phyloP scores from a whole-genome alignment of 1,140 invertebrate genomes.

The Akabosia matsudoensis region DNA sequence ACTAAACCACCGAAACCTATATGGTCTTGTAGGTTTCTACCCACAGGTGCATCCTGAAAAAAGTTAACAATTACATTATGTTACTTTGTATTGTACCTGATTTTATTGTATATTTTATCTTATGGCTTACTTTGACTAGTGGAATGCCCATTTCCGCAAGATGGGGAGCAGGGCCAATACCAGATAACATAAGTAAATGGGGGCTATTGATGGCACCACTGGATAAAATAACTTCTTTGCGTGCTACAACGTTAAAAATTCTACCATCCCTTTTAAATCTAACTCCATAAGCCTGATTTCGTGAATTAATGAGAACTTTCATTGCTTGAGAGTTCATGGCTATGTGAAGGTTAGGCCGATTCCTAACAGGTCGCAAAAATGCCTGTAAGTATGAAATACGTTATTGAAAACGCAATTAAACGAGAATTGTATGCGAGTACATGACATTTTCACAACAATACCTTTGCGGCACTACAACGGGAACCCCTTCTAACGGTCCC shows the following conservation, averaged over 20 bases:
- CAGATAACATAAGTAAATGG: slow-evolving; percentile 61
- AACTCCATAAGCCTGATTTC: slow-evolving; percentile 57
- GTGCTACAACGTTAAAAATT: slow-evolving; percentile 51
- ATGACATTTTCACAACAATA: slow-evolving; percentile 49
- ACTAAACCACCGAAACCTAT: slow-evolving; percentile 69
- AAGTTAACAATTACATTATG: background rate
- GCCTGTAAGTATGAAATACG: slow-evolving; percentile 48
- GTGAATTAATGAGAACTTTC: slow-evolving; percentile 56
- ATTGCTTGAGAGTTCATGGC: slow-evolving; percentile 52
- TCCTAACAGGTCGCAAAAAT: slow-evolving; percentile 58
- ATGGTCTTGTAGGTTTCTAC: slow-evolving; percentile 70
- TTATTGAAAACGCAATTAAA: too few relatives aligned
- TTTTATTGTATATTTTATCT: background rate
- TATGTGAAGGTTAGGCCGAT: slow-evolving; percentile 59
- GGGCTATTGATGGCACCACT: slow-evolving; percentile 60
- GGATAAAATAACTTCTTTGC: slow-evolving; percentile 58
- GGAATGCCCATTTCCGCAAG: slow-evolving; percentile 50
- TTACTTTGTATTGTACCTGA: background rate
- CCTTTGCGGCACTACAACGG: slow-evolving; percentile 85
- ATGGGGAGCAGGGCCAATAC: slow-evolving; percentile 58
- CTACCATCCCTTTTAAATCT: slow-evolving; percentile 54
- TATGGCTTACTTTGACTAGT: slow-evolving; percentile 44
- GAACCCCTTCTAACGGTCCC: slow-evolving; percentile 80
- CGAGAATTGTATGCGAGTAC: background rate
- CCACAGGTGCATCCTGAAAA: slow-evolving; percentile 55